Evolutionary conservation across 2,113 vertebrate genomes (phyloP).

Genomic region (Cebus imitator): DNA sequence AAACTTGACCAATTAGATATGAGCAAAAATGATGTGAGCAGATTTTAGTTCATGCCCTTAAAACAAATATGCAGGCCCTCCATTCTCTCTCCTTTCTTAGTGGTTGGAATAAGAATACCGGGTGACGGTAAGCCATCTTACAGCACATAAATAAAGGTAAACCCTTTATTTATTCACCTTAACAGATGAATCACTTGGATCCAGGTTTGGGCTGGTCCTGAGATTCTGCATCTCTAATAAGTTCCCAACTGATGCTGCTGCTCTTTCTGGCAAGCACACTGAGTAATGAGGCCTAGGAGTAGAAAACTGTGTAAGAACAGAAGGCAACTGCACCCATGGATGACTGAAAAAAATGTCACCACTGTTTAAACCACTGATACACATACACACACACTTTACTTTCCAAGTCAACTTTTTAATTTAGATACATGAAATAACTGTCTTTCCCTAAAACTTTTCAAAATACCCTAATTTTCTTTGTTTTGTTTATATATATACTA

Average conservation of each 20-base stretch:
- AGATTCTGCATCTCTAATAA: not conserved
- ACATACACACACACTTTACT: not conserved
- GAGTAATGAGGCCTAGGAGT: not conserved
- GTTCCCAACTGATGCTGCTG: not conserved
- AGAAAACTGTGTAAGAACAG: not conserved
- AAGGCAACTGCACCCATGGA: not conserved
- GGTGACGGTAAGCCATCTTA: not conserved
- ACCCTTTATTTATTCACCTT: not conserved
- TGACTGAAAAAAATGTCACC: not conserved
- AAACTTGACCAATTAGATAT: not conserved
- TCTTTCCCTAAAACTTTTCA: not conserved
- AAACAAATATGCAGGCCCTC: not conserved
- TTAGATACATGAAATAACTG: not conserved
- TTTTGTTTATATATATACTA: not conserved
- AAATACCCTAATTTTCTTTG: not conserved
- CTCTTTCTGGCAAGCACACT: not conserved
- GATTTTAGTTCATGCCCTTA: not conserved
- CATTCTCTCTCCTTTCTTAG: not conserved
- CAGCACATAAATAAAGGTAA: not conserved
- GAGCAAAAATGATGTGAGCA: not conserved
- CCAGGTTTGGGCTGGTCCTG: not conserved
- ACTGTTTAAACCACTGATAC: not conserved
- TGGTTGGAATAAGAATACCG: not conserved
- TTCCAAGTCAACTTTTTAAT: not conserved
- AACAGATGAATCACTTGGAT: not conserved